These are phyloP conservation scores for Cherax destructor DNA, from an alignment of 1,140 invertebrate genomes.

Conservation along the genomic window DNA sequence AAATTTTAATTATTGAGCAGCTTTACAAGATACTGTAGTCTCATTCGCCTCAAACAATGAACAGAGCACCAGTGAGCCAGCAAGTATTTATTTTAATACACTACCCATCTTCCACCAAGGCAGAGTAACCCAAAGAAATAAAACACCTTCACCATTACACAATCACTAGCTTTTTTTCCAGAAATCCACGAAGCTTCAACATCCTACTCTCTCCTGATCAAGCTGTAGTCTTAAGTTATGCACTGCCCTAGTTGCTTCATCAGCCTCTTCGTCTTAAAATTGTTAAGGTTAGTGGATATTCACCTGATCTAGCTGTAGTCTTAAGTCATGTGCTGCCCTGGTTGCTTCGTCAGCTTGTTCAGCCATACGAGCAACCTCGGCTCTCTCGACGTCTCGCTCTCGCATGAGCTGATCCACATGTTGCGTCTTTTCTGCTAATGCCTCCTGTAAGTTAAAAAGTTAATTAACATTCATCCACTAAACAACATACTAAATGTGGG, in stretches of 20 bases:
- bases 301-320: conserved; percentile 68
- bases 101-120: too few relatives aligned
- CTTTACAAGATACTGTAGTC: too few relatives aligned
- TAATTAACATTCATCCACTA: background rate
- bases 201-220: conserved; percentile 41
- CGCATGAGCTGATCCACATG: conserved; percentile 90
- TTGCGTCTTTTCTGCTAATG: conserved; percentile 93
- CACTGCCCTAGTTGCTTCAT: conserved; percentile 77
- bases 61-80: too few relatives aligned
- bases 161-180: too few relatives aligned
- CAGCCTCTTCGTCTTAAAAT: conserved; percentile 73
- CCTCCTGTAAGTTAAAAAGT: conserved; percentile 80
- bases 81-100: too few relatives aligned
- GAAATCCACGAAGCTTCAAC: too few relatives aligned
- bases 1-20: too few relatives aligned
- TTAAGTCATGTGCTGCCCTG: conserved; percentile 77
- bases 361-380: conserved; percentile 85
- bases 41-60: too few relatives aligned
- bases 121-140: too few relatives aligned
- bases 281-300: background rate
- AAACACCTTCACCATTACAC: too few relatives aligned
- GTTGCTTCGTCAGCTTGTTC: conserved; percentile 82
- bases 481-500: background rate
- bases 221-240: conserved; percentile 77
- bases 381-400: conserved; percentile 87